These are phyloP conservation scores for Stomorhina lunata DNA, from an alignment of 2,888 invertebrate genomes.

Conservation along the genomic window DNA sequence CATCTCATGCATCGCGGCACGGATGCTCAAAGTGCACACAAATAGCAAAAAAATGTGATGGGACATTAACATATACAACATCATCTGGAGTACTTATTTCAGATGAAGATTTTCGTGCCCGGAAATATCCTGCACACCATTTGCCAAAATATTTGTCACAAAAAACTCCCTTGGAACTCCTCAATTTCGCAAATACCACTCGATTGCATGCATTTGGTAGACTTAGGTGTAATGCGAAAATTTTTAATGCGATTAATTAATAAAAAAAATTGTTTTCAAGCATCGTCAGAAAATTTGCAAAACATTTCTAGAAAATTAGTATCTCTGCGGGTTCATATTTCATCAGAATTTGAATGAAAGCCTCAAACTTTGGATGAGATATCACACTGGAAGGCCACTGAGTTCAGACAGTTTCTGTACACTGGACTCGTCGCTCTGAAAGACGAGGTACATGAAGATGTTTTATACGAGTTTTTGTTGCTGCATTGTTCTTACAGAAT, in stretches of 20 bases:
- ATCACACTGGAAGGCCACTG: constrained; percentile 51
- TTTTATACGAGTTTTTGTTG: constrained; percentile 14
- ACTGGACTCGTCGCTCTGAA: not conserved
- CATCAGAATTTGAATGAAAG: constrained; percentile 43
- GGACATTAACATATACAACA: not conserved
- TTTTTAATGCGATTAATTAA: constrained; percentile 14
- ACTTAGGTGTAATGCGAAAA: constrained; percentile 43
- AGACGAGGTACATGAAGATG: constrained; percentile 8
- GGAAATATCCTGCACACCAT: constrained; percentile 30
- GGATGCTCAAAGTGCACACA: constrained; percentile 15
- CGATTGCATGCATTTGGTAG: constrained; percentile 46
- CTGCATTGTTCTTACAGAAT: constrained; percentile 37
- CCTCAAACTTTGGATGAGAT: constrained; percentile 38
- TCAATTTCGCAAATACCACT: constrained; percentile 25
- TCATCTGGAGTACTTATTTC: not conserved
- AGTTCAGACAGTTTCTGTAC: constrained; percentile 55
- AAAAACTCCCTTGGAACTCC: constrained; percentile 16
- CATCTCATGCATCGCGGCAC: constrained; percentile 9
- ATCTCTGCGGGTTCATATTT: not conserved
- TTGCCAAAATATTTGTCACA: not conserved
- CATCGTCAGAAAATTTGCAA: not conserved
- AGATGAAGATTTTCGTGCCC: constrained; percentile 1
- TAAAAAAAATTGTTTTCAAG: constrained; percentile 22
- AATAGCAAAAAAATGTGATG: constrained; percentile 1
- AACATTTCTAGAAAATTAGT: constrained; percentile 10